phyloP scores from a whole-genome alignment of 2,797 vertebrate species.

The Macrochelys suwanniensis region DNA sequence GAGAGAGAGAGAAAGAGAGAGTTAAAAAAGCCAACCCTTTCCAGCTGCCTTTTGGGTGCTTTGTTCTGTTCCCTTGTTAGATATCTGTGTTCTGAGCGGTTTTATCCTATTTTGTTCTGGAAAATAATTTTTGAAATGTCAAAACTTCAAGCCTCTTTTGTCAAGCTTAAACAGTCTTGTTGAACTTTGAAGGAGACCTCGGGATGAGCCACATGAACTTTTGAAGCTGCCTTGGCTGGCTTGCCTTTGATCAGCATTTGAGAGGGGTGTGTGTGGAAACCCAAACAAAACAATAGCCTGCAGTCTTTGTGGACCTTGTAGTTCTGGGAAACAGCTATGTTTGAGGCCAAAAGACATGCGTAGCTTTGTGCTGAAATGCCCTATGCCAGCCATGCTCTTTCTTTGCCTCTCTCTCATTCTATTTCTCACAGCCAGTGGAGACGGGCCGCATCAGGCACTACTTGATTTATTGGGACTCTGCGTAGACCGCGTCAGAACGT shows the following conservation, averaged over 20 bases:
- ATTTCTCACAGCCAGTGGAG: accelerated
- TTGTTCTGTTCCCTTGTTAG: conserved; percentile 75
- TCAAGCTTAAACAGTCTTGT: conserved; percentile 64
- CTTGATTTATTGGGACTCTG: accelerated
- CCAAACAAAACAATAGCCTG: conserved; percentile 31
- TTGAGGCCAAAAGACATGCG: background rate
- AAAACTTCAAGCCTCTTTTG: conserved; percentile 75
- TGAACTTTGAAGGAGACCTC: conserved; percentile 76
- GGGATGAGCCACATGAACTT: conserved; percentile 62
- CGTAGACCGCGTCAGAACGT: background rate
- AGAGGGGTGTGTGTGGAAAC: background rate
- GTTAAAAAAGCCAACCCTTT: conserved; percentile 55
- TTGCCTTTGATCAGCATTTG: conserved; percentile 70
- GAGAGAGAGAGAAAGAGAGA: background rate
- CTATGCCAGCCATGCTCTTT: background rate
- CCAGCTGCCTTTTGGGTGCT: conserved; percentile 58
- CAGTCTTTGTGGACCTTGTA: background rate
- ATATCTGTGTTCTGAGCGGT: conserved; percentile 65
- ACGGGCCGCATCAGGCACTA: accelerated
- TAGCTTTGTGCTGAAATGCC: background rate
- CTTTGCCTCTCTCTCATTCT: accelerated
- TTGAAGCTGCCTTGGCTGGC: conserved; percentile 41
- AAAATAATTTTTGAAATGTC: conserved; percentile 77
- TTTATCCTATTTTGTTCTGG: conserved; percentile 71
- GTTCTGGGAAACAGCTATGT: background rate